Percentiles rank a stretch among this genome's conserved stretches.
phyloP scores from a whole-genome alignment of 2,113 vertebrate species.

The Aegithalos caudatus region DNA sequence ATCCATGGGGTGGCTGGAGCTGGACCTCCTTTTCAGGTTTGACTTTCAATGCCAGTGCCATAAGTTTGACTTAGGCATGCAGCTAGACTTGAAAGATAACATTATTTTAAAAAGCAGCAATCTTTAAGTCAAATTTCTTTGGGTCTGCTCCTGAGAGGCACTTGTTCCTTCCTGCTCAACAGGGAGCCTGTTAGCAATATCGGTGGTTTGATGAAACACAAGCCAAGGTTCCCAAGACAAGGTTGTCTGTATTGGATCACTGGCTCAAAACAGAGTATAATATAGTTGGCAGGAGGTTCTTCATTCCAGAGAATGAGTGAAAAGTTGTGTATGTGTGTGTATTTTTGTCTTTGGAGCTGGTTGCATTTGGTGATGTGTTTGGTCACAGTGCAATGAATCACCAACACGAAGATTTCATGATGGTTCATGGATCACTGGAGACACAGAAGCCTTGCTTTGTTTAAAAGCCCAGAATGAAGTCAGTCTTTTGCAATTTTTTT shows the following conservation, averaged over 20 bases:
- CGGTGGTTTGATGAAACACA: not conserved
- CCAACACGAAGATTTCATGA: not conserved
- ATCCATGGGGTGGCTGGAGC: not conserved
- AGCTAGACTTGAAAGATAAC: not conserved
- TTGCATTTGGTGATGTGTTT: not conserved
- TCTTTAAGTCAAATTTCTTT: not conserved
- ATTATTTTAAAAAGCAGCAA: not conserved
- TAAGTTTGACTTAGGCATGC: not conserved
- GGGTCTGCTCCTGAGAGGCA: not conserved
- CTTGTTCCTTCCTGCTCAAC: not conserved
- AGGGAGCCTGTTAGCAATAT: not conserved
- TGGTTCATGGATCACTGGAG: conserved; percentile 11
- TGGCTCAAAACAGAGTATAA: not conserved
- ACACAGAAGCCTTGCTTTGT: conserved; percentile 33
- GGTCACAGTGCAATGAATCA: not conserved
- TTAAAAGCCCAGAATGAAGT: conserved; percentile 9
- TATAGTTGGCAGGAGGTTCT: not conserved
- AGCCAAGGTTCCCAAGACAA: not conserved
- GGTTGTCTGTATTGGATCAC: not conserved
- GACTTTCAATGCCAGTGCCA: not conserved
- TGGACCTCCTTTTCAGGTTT: not conserved
- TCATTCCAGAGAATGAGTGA: not conserved
- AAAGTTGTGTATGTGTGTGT: not conserved
- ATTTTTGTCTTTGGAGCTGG: not conserved
- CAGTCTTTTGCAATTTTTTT: not conserved